These are phyloP conservation scores for Timema podura DNA, from an alignment of 2,888 invertebrate species.

Conservation along the genomic window DNA sequence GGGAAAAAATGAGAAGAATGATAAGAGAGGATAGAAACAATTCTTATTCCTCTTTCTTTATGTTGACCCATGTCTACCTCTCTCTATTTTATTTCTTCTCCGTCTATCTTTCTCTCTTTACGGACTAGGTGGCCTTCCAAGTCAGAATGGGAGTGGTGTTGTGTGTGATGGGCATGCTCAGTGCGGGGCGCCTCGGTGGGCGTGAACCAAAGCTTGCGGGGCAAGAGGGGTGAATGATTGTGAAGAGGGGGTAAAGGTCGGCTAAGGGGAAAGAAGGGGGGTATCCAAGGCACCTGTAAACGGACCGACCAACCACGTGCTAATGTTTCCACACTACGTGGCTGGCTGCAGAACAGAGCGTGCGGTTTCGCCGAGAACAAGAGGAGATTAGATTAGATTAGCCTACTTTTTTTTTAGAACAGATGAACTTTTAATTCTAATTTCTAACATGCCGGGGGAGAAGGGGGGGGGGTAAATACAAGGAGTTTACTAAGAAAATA, in stretches of 20 bases:
- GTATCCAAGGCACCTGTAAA: conserved; percentile 23
- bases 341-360: neutral
- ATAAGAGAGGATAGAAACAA: conserved; percentile 12
- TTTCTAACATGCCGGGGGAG: no score
- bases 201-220: neutral
- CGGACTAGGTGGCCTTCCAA: neutral
- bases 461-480: no score
- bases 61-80: neutral
- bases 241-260: no score
- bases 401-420: no score
- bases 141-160: neutral
- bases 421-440: no score
- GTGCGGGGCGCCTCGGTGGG: conserved; percentile 12
- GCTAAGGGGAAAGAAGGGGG: conserved; percentile 8
- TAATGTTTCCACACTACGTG: conserved; percentile 5
- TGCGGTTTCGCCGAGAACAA: no score
- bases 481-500: no score
- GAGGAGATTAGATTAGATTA: no score
- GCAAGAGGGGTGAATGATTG: no score
- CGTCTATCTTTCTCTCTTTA: neutral
- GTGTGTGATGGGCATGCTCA: neutral
- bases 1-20: no score
- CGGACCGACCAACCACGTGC: conserved; percentile 27
- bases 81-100: neutral
- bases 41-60: neutral